Evolutionary conservation across 2,113 vertebrate genomes (phyloP), one percentile per base, ranked within the genome.

Genomic region (Seriola quinqueradiata): DNA sequence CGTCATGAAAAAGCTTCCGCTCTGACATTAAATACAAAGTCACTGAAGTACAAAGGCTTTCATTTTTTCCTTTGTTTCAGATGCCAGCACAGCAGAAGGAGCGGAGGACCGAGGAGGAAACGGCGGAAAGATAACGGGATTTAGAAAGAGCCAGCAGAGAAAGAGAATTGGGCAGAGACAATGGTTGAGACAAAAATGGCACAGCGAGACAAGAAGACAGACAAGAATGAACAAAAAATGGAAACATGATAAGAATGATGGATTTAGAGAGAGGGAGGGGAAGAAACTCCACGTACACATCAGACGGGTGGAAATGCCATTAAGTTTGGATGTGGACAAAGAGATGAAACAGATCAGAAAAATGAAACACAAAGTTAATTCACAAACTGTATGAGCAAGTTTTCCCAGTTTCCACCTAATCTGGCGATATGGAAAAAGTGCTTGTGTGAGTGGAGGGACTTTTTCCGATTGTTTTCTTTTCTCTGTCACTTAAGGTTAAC

Each of bases 21-120:
- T 88, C 80, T 36, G 52, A 93, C 92, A 88, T 92, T 86, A 92
- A 90, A 91, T 84, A 79, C 82, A 79, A 89, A 90, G 84, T 89
- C 87, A 82, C 0, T 50, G 65, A 70, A 87, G 83, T 79, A 87
- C 85, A 90, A 93, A 92, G 87, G 86, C 87, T 83, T 90, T 83
- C 73, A 60, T 81, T 84, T 81, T 76, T 74, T 34, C 87, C 81
- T 90, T 92, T 90, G 92, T 92, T 87, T 89, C 64, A 81, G 70
- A 82, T 82, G 91, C 84, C 84, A 84, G 67, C 66, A 4, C 77
- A 87, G 89, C 90, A 63, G 75, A 85, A 86, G 71, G 78, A 58
- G 55, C 28, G 4, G n/a, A 75, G 69, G 21, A 6, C 54, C 16
- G 68, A 59, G 70, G 70, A 83, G 90, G 90, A 86, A 90, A 61